Evolutionary conservation across 2,113 vertebrate genomes (phyloP).

Genomic region (Phoxinus phoxinus): DNA sequence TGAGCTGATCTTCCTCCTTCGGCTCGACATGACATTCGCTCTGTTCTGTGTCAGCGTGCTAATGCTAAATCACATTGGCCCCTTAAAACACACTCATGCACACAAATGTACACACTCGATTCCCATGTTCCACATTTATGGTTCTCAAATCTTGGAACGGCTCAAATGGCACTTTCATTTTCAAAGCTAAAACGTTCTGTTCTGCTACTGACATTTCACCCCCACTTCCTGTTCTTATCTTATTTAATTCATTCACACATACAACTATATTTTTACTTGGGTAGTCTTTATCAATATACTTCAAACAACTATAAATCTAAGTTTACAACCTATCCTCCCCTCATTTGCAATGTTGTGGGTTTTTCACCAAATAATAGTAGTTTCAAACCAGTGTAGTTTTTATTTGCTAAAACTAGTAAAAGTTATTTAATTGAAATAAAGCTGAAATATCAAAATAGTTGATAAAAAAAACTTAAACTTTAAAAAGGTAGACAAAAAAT

Average conservation of each 20-base stretch:
- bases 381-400: not conserved
- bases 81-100: not conserved
- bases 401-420: not conserved
- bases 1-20: conserved; percentile 23
- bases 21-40: conserved; percentile 39
- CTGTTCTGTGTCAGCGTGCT: not conserved
- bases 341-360: not conserved
- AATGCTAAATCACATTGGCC: conserved; percentile 9
- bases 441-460: not conserved
- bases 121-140: conserved; percentile 21
- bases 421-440: not conserved
- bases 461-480: not conserved
- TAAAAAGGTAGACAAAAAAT: too few relatives aligned
- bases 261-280: not conserved
- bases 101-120: conserved; percentile 7
- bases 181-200: conserved; percentile 18
- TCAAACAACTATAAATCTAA: not conserved
- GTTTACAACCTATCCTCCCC: not conserved
- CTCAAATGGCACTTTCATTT: not conserved
- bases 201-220: not conserved
- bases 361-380: not conserved
- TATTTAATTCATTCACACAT: conserved; percentile 12
- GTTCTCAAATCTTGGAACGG: not conserved
- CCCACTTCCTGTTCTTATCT: not conserved
- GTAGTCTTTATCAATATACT: not conserved